Percentiles rank a stretch among this genome's conserved stretches.
Conservation (phyloP, 2,113 vertebrate species). For the Saccopteryx leptura region DNA sequence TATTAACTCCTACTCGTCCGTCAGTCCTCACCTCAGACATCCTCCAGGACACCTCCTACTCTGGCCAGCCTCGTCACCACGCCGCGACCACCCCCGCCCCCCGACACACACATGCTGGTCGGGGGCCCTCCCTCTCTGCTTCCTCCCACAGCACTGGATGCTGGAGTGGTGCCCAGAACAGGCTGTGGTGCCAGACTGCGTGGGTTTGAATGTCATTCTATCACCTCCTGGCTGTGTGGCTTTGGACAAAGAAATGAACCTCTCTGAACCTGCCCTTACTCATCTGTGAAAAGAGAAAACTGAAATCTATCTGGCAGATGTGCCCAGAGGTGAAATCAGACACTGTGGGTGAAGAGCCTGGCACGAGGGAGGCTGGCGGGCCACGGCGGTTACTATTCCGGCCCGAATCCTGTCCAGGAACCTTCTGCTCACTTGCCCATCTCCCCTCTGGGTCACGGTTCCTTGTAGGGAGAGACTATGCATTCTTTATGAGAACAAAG, state of each 20-base stretch:
- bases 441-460: neutral
- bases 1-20: neutral
- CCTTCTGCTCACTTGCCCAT: neutral
- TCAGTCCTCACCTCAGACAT: neutral
- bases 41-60: neutral
- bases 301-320: neutral
- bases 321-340: neutral
- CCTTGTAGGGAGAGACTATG: neutral
- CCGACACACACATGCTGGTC: neutral
- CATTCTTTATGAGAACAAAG: neutral
- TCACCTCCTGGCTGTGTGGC: slow-evolving; percentile 6
- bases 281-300: neutral
- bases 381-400: neutral
- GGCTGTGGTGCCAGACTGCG: neutral
- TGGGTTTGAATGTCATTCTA: neutral
- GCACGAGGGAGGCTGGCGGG: neutral
- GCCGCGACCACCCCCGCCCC: rapidly evolving
- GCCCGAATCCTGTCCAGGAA: neutral
- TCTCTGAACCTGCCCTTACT: neutral
- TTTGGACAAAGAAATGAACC: no score
- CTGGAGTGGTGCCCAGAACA: neutral
- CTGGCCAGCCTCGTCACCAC: neutral
- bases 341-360: neutral
- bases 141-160: neutral
- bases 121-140: neutral